A percentile compares a stretch with the other conserved stretches of the same genome.
Evolutionary conservation across 2,888 invertebrate species (phyloP).

Genomic region (Himalopsyche japonica): DNA sequence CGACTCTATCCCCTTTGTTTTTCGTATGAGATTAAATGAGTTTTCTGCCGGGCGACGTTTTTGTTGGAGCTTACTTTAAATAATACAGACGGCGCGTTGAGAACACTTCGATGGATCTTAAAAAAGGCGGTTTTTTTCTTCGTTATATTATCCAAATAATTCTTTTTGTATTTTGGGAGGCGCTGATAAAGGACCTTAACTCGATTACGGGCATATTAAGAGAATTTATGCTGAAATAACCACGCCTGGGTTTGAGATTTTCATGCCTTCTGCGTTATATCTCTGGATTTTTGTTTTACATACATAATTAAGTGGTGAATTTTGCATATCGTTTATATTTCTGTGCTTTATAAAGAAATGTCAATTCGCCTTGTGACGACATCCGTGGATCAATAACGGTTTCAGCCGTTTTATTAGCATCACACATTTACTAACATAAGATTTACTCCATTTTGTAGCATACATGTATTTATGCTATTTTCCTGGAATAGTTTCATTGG

Average conservation of each 20-base stretch:
- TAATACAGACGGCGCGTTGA: not conserved
- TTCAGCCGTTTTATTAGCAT: no score
- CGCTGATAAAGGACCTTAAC: not conserved
- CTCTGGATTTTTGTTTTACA: not conserved
- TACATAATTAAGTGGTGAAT: not conserved
- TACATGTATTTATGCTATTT: no score
- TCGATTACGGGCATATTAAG: conserved; percentile 3
- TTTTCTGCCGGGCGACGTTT: not conserved
- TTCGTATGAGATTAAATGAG: not conserved
- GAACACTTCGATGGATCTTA: conserved; percentile 15
- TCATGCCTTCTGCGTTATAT: not conserved
- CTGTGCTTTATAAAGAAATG: not conserved
- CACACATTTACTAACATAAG: no score
- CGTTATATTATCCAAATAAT: not conserved
- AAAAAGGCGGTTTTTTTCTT: conserved; percentile 7
- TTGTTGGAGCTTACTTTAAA: not conserved
- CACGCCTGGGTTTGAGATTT: not conserved
- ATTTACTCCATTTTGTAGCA: no score
- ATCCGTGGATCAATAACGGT: not conserved
- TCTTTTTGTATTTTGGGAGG: not conserved
- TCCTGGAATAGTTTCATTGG: no score
- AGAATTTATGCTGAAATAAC: conserved; percentile 3
- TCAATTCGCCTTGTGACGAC: not conserved
- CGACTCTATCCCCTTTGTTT: not conserved
- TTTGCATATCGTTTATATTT: not conserved